These are phyloP conservation scores for Formica exsecta DNA, from an alignment of 1,140 invertebrate genomes.

Conservation along the genomic window DNA sequence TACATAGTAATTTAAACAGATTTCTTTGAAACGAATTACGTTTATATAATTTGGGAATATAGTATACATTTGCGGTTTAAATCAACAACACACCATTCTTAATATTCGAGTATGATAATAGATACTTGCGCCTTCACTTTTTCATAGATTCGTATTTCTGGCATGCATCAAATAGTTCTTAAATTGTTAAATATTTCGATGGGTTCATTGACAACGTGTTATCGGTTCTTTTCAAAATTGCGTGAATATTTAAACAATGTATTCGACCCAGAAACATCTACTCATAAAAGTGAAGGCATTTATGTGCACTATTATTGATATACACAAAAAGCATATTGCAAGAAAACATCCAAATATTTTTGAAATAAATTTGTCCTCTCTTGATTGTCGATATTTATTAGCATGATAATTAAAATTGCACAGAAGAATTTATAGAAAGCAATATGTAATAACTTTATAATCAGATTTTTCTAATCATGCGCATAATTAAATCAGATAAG, in stretches of 20 bases:
- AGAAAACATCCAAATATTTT: not conserved
- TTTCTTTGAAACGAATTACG: not conserved
- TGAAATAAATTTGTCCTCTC: conserved; percentile 5
- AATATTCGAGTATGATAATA: too few relatives aligned
- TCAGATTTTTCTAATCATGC: not conserved
- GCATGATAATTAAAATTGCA: not conserved
- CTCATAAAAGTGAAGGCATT: not conserved
- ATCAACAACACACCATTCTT: not conserved
- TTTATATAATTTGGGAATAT: not conserved
- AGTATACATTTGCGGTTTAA: not conserved
- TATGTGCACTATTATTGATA: not conserved
- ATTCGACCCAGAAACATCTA: not conserved
- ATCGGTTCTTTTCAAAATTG: not conserved
- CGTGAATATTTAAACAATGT: not conserved
- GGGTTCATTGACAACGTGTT: not conserved
- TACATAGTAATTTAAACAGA: not conserved
- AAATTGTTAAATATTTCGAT: not conserved
- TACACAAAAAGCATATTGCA: not conserved
- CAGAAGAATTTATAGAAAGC: not conserved
- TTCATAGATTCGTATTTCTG: not conserved
- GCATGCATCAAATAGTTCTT: not conserved
- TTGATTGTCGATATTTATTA: not conserved
- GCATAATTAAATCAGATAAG: not conserved
- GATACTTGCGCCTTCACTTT: not conserved
- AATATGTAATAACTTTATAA: not conserved